phyloP scores from a whole-genome alignment of 2,113 vertebrate genomes.

The Myotis brandtii region DNA sequence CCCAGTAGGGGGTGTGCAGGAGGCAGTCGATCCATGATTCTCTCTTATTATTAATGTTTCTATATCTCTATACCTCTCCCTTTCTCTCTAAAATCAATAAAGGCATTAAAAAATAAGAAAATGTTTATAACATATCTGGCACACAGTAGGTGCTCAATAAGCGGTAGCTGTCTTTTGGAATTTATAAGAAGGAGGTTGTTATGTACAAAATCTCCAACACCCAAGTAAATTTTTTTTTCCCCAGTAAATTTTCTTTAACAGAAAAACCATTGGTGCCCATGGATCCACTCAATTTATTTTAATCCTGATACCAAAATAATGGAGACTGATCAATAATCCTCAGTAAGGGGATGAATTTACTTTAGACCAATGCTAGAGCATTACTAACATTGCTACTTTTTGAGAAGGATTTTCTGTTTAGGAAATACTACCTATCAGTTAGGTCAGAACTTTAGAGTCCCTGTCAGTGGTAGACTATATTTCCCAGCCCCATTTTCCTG shows the following conservation, averaged over 20 bases:
- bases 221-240: not conserved
- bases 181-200: not conserved
- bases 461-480: not conserved
- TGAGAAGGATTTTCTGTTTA: not conserved
- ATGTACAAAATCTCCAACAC: not conserved
- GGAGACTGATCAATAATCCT: conserved; percentile 41
- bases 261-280: conserved; percentile 28
- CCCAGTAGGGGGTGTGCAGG: too few relatives aligned
- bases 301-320: conserved; percentile 64
- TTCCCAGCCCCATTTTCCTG: not conserved
- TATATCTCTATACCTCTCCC: not conserved
- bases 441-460: not conserved
- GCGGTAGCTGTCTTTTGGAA: not conserved
- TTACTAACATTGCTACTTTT: not conserved
- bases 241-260: conserved; percentile 42
- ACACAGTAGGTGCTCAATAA: not conserved
- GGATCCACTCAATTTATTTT: conserved; percentile 52
- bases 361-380: not conserved
- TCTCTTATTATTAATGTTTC: too few relatives aligned
- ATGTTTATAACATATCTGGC: not conserved
- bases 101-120: not conserved
- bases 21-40: too few relatives aligned
- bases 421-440: not conserved
- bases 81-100: not conserved
- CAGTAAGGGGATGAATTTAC: not conserved